Percentiles rank a stretch among this genome's conserved stretches.
phyloP scores from a whole-genome alignment of 2,888 invertebrate species.

The Nomada flava region DNA sequence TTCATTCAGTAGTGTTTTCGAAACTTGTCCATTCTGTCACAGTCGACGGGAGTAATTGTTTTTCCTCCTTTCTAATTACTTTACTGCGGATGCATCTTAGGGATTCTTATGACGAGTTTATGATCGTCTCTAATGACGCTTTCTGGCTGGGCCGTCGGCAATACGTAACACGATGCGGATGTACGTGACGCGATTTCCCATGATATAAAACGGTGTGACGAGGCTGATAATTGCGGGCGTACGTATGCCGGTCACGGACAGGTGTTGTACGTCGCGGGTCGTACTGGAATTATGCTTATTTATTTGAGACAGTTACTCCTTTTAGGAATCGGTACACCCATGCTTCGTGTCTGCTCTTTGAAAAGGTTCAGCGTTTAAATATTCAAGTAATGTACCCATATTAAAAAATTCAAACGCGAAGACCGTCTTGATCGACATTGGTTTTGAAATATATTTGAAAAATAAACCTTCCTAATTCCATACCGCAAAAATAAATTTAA shows the following conservation, averaged over 20 bases:
- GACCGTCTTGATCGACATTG: too few relatives aligned
- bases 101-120: slow-evolving; percentile 61
- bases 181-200: slow-evolving; percentile 72
- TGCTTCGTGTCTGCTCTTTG: background rate
- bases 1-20: background rate
- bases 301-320: slow-evolving; percentile 36
- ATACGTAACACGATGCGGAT: slow-evolving; percentile 64
- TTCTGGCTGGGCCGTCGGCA: slow-evolving; percentile 69
- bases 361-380: background rate
- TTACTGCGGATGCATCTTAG: slow-evolving; percentile 12
- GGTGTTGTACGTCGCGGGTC: slow-evolving; percentile 38
- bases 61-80: slow-evolving; percentile 7
- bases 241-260: slow-evolving; percentile 58
- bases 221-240: slow-evolving; percentile 50
- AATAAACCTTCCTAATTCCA: background rate
- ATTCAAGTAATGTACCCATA: background rate
- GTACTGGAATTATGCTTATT: slow-evolving; percentile 47
- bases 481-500: too few relatives aligned
- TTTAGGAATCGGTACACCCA: background rate
- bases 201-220: slow-evolving; percentile 69
- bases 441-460: background rate
- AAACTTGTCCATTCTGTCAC: background rate
- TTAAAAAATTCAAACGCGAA: too few relatives aligned
- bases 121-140: slow-evolving; percentile 67
- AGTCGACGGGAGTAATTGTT: background rate